These are phyloP conservation scores for Mus minutoides DNA, from an alignment of 2,797 vertebrate genomes.

Conservation along the genomic window DNA sequence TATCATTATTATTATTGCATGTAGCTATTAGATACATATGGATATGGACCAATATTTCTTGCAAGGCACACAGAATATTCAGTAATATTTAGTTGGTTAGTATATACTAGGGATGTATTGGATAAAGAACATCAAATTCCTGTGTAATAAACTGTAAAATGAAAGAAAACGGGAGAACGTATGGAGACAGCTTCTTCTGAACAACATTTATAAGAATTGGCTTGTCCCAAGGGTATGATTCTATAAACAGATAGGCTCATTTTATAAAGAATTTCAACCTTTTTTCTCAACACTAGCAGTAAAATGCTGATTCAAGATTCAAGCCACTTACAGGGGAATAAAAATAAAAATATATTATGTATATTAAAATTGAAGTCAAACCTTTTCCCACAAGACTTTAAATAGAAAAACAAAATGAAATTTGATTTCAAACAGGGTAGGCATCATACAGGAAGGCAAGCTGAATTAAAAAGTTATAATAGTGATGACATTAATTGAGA, in stretches of 20 bases:
- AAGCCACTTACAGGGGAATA: slow-evolving; percentile 19
- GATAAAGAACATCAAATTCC: neutral
- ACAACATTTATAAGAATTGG: neutral
- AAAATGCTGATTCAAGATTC: slow-evolving; percentile 21
- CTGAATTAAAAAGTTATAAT: neutral
- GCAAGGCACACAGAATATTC: neutral
- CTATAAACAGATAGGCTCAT: neutral
- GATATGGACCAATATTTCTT: neutral
- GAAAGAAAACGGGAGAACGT: neutral
- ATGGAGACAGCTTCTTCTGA: neutral
- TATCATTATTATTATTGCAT: neutral
- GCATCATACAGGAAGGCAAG: neutral
- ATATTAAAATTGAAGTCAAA: slow-evolving; percentile 29
- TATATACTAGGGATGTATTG: neutral
- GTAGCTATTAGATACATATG: neutral
- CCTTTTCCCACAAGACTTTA: neutral
- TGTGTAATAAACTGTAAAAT: neutral
- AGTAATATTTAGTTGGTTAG: neutral
- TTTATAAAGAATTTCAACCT: slow-evolving; percentile 25
- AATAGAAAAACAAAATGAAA: slow-evolving; percentile 22
- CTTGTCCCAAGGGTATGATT: neutral
- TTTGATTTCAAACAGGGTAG: slow-evolving; percentile 25
- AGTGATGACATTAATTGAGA: slow-evolving; percentile 25
- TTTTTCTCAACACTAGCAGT: neutral
- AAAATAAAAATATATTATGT: slow-evolving; percentile 24